phyloP scores from a whole-genome alignment of 2,797 vertebrate species.

The Hippopotamyrus pictus region DNA sequence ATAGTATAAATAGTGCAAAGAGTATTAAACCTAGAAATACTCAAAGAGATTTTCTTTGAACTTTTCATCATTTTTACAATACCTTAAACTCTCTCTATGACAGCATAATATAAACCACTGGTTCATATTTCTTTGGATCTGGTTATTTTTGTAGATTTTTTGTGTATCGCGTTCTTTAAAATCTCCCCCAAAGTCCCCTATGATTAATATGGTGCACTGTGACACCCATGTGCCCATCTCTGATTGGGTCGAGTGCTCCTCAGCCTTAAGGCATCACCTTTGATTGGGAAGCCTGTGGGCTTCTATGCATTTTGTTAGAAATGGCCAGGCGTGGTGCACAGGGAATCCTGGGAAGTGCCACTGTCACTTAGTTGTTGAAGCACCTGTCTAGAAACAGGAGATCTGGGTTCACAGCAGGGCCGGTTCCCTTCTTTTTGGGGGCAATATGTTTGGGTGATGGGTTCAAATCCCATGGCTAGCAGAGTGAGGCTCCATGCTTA shows the following conservation, averaged over 20 bases:
- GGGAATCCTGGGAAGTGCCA: not conserved
- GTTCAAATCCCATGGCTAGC: not conserved
- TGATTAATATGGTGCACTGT: not conserved
- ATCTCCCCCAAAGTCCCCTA: not conserved
- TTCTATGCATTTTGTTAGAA: not conserved
- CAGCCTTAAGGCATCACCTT: not conserved
- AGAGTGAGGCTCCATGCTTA: not conserved
- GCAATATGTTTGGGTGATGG: not conserved
- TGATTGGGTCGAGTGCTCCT: not conserved
- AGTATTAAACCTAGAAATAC: not conserved
- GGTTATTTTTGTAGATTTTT: not conserved
- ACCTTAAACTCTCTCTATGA: not conserved
- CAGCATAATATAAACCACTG: not conserved
- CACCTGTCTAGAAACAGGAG: not conserved
- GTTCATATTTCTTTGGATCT: not conserved
- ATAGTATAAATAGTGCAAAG: not conserved
- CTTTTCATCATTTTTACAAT: not conserved
- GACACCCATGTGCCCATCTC: not conserved
- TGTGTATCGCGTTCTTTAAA: not conserved
- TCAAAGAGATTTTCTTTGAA: not conserved
- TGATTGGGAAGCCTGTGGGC: not conserved
- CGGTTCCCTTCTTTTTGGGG: not conserved
- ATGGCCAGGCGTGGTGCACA: not conserved
- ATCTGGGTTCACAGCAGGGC: not conserved
- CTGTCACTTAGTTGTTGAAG: not conserved